Evolutionary conservation across 1,140 invertebrate species (phyloP), one percentile per base, ranked within the genome.

Genomic region (Manduca sexta): DNA sequence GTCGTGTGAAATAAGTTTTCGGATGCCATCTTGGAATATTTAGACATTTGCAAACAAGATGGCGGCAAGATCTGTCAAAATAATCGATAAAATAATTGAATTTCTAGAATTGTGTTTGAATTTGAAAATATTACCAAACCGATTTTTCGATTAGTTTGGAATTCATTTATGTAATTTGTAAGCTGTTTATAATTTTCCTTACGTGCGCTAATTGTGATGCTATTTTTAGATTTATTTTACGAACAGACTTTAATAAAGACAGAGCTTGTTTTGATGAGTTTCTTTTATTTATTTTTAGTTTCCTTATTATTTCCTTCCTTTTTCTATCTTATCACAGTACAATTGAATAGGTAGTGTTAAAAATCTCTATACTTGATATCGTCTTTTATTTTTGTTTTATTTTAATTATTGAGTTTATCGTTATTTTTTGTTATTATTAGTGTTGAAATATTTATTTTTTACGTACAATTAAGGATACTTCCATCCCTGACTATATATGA

Each of bases 181-280:
- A 64, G 60, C 56, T 50, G 49, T 74, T 64, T 65, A 56, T 52
- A 52, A 31, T 64, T 61, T 64, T 46, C 49, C 45, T 60, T 58
- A 53, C 50, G 16, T 66, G 63, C 64, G 64, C 64, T 69, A 62
- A 68, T 72, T 77, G 72, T 78, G 70, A 78, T 78, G 74, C 70
- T 79, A 79, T 59, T 72, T 76, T 74, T 76, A 76, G 73, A 72
- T 64, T 43, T 67, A 79, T 74, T 74, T 79, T 79, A 76, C 56
- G 57, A 61, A 63, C 69, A 73, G 65, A 74, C 62, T 65, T 69
- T 68, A 78, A 78, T 79, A 79, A 79, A 79, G 71, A 79, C 73
- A 61, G 72, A 63, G 56, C 41, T 65, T 58, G 63, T 66, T 67
- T 66, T 62, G 44, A 67, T 65, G 45, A 56, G 44, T 67, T 67